phyloP scores from a whole-genome alignment of 2,113 vertebrate genomes.

The Zosterops hypoxanthus region DNA sequence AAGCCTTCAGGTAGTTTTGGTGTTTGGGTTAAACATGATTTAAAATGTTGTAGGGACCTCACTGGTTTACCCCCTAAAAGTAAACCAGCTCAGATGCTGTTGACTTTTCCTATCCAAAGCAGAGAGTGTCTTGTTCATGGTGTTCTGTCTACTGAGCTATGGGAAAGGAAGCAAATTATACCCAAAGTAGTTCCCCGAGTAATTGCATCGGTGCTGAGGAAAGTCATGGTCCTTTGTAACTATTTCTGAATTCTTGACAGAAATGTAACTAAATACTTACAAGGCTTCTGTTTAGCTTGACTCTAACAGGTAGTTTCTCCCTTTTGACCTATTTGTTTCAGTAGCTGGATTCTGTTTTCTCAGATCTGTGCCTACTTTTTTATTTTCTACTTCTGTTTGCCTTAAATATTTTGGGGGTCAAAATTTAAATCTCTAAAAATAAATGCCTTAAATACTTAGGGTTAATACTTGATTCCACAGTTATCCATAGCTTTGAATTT shows the following conservation, averaged over 20 bases:
- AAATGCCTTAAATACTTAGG: neutral
- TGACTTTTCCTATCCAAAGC: neutral
- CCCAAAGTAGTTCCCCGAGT: neutral
- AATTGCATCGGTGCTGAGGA: accelerated
- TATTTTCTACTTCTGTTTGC: neutral
- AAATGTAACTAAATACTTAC: neutral
- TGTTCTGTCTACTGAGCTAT: neutral
- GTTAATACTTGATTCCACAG: neutral
- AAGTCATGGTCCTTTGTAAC: neutral
- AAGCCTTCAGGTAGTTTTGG: neutral
- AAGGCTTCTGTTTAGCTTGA: neutral
- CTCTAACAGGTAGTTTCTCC: neutral
- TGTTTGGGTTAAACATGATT: neutral
- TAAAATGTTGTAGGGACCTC: neutral
- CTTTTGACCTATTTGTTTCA: neutral
- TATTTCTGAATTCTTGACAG: neutral
- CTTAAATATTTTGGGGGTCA: neutral
- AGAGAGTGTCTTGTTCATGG: neutral
- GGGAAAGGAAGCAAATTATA: neutral
- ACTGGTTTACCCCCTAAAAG: neutral
- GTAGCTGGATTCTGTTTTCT: neutral
- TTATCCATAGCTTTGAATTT: neutral
- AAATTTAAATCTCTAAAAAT: neutral
- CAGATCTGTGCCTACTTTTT: neutral
- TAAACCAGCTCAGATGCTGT: neutral